phyloP scores from a whole-genome alignment of 2,888 invertebrate genomes.

The Mactromeris polynyma region DNA sequence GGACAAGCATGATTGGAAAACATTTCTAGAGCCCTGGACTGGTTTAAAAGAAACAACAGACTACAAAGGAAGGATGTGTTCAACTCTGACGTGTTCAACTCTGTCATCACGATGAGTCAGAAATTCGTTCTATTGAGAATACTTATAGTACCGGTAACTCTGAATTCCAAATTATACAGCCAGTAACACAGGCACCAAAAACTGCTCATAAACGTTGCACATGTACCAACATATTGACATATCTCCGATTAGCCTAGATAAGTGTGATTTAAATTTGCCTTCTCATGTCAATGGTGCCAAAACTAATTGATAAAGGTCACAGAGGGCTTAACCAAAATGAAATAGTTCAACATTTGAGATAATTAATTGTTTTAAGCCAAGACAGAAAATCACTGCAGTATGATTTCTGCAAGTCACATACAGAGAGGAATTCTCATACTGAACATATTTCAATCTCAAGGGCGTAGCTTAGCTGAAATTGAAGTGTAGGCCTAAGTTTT shows the following conservation, averaged over 20 bases:
- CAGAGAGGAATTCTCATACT: no score
- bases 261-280: not conserved
- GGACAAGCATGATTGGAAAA: no score
- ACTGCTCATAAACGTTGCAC: not conserved
- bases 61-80: no score
- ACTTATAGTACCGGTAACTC: not conserved
- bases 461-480: no score
- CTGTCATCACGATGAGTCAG: not conserved
- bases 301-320: constrained; percentile 8
- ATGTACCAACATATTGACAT: not conserved
- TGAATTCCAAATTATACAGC: not conserved
- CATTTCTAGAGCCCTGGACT: no score
- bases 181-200: not conserved
- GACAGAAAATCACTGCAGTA: not conserved
- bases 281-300: not conserved
- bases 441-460: no score
- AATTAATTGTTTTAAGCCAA: not conserved
- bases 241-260: not conserved
- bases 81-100: no score
- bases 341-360: not conserved
- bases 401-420: no score
- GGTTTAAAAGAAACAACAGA: no score
- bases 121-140: not conserved
- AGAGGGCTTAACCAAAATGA: not conserved
- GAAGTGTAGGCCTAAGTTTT: no score